Evolutionary conservation across 2,888 invertebrate genomes (phyloP), one percentile per base, ranked within the genome.

Genomic region (Andrena camellia): DNA sequence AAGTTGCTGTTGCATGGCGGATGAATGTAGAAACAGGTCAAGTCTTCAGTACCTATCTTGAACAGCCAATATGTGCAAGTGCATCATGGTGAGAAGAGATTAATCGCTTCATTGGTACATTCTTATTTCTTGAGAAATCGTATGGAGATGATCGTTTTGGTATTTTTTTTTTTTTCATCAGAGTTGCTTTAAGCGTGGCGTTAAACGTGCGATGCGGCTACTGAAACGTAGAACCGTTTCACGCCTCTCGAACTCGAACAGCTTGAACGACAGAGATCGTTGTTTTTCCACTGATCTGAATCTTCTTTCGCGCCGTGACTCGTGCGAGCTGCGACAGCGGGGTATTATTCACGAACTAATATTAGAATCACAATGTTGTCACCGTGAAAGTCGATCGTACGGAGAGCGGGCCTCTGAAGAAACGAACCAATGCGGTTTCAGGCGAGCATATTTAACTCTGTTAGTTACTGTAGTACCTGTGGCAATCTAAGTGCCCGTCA

Each of bases 271-370:
- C 31, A 62, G 66, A 66, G 73, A 66, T 82, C 66, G 52, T 71
- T 67, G 54, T 74, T 74, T 69, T 67, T 52, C 50, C 5, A 8
- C 26, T 42, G 33, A 57, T 33, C 60, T 59, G 29, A 26, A 33
- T 50, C 42, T 74, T 83, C 63, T 72, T 83, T 66, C 59, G 59
- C 64, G 67, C 23, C 52, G 68, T n/a, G 64, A 54, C 57, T 72
- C 72, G 80, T 20, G 57, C 67, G 71, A 71, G 63, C 80, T 70
- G 78, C 80, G 75, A 80, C 79, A 80, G 85, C 85, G 50, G 79
- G 78, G 62, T 79, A 78, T 88, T 89, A 90, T 89, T 89, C 89
- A 88, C 81, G 81, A 83, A 83, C 88, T 90, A 88, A 90, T 90
- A 89, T 90, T 89, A 89, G 88, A 90, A 86, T 85, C 70, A 76